Evolutionary conservation across 2,797 vertebrate genomes (phyloP), one percentile per base, ranked within the genome.

Genomic region (Melanotaenia boesemani): DNA sequence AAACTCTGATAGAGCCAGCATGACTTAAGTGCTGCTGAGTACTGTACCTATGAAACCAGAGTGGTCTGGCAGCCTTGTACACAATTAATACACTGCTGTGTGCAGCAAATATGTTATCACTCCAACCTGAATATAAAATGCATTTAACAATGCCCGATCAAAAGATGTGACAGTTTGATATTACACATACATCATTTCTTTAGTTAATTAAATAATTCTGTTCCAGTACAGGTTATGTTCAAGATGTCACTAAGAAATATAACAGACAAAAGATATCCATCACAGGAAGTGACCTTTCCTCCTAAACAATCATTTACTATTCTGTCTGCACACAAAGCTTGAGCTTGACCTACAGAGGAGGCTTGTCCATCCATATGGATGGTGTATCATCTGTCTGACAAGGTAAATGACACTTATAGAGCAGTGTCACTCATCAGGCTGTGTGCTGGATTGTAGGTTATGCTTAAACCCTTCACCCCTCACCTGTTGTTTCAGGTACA

Each of bases 1-100:
- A 85, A 89, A 83, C 83, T 85, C 88, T 86, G 88, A 92, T 87
- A 83, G 89, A 90, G 81, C 72, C 77, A 65, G 66, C 65, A 88
- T 87, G 85, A 89, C 85, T 64, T 54, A 87, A 87, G 79, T 75
- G 87, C 81, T 73, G 77, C 84, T 80, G 77, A 60, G 74, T 81
- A 73, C 75, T 67, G 76, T 72, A 84, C 88, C 84, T 88, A 63
- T 74, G 87, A 92, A 90, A 89, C 66, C 72, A 41, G 34, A 70
- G 73, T 57, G 67, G 54, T 67, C 76, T 80, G 26, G 30, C 12
- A 62, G 63, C 11, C 22, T 68, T 34, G 52, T 59, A 18, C 62
- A 60, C 37, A 32, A 52, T 48, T 50, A 66, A 77, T 60, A 74
- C 76, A 66, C 67, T 69, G 48, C 62, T 75, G 18, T 81, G 61